These are phyloP conservation scores for Sinhomidia bicolor DNA, from an alignment of 2,888 invertebrate species.

Conservation along the genomic window DNA sequence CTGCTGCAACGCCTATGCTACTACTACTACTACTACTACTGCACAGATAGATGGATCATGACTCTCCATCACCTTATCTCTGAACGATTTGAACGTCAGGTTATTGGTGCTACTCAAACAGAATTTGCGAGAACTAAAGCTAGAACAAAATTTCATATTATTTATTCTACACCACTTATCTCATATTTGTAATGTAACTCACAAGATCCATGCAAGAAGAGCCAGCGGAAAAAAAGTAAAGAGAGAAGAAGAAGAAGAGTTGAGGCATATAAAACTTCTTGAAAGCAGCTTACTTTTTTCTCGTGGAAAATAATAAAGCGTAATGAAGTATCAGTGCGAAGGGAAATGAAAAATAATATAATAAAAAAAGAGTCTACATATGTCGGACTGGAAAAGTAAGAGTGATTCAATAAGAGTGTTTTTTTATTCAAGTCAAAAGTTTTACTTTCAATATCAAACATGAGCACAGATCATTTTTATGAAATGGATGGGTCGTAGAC, in stretches of 20 bases:
- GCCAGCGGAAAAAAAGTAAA: background rate
- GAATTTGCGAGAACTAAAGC: background rate
- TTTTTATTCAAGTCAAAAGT: no score
- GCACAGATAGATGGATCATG: slow-evolving; percentile 44
- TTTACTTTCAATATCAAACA: no score
- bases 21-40: no score
- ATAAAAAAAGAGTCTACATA: background rate
- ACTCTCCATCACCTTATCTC: background rate
- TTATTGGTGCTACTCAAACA: background rate
- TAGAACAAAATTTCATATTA: background rate
- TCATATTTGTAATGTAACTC: slow-evolving; percentile 9
- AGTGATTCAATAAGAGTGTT: no score
- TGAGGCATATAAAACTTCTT: slow-evolving; percentile 1
- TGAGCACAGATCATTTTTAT: no score
- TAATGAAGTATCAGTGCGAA: background rate
- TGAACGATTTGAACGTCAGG: background rate
- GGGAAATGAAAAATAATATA: background rate
- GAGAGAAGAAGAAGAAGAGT: background rate
- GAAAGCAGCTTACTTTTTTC: background rate
- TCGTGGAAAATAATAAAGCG: background rate
- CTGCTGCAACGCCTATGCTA: background rate
- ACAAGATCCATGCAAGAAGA: background rate
- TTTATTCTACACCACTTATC: slow-evolving; percentile 35
- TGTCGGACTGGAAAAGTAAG: background rate
- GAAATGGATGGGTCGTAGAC: background rate